Conservation (phyloP, 35 echinoderm and acorn worm species). For the Lytechinus pictus region DNA sequence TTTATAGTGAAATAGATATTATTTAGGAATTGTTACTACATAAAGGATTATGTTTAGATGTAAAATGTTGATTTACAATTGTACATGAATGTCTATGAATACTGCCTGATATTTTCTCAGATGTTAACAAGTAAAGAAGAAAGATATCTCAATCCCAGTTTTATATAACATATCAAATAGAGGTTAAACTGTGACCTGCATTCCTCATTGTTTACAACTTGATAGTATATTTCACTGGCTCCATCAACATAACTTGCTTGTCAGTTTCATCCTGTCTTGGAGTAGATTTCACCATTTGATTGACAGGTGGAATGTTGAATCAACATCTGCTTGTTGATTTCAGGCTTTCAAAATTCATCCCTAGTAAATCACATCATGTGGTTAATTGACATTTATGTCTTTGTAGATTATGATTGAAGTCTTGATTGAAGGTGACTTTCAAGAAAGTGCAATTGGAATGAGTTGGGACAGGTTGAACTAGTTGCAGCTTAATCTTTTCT, state of each 20-base stretch:
- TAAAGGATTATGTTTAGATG: no score
- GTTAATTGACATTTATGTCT: neutral
- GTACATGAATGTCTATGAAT: no score
- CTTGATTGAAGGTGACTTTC: neutral
- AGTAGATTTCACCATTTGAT: neutral
- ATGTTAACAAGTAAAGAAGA: no score
- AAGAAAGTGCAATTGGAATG: neutral
- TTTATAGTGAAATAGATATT: no score
- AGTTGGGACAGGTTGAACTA: no score
- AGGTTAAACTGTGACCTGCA: neutral
- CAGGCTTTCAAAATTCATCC: neutral
- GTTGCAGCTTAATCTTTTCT: no score
- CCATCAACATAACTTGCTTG: neutral
- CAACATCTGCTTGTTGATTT: neutral
- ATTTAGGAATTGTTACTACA: no score
- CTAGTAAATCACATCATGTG: neutral
- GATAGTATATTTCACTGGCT: neutral
- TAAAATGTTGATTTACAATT: no score
- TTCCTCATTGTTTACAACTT: neutral
- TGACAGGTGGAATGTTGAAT: neutral
- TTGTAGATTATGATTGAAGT: neutral
- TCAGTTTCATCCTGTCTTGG: neutral
- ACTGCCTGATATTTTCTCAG: no score
- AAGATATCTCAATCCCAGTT: no score
- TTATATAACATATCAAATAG: no score